phyloP scores from a whole-genome alignment of 2,888 invertebrate species.

The Eupeodes luniger region DNA sequence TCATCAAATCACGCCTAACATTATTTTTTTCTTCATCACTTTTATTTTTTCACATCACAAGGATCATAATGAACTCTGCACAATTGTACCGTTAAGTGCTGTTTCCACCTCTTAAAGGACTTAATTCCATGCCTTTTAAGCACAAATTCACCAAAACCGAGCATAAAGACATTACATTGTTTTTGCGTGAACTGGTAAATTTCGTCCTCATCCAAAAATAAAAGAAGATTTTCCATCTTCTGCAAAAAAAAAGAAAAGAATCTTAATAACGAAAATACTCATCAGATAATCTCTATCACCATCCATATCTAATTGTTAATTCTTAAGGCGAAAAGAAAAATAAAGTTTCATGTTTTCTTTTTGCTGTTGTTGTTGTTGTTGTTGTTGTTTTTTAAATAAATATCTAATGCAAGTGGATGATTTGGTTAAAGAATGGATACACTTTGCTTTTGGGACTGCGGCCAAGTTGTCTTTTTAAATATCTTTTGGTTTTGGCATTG shows the following conservation, averaged over 20 bases:
- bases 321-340: slow-evolving; percentile 30
- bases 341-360: neutral
- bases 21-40: neutral
- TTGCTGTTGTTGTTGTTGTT: neutral
- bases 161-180: neutral
- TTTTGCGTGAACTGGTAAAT: slow-evolving; percentile 10
- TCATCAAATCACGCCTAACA: neutral
- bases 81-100: neutral
- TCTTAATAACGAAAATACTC: slow-evolving; percentile 30
- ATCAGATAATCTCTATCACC: slow-evolving; percentile 25
- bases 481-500: slow-evolving; percentile 44
- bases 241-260: neutral
- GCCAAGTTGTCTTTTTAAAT: slow-evolving; percentile 23
- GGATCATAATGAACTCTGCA: neutral
- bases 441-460: slow-evolving; percentile 14
- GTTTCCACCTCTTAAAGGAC: slow-evolving; percentile 23
- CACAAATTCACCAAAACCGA: neutral
- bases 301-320: slow-evolving; percentile 45
- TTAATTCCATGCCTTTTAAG: neutral
- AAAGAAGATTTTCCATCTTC: neutral
- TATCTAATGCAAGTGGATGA: slow-evolving; percentile 12
- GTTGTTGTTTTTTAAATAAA: neutral
- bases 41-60: neutral
- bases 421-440: slow-evolving; percentile 25
- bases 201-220: neutral